A percentile compares a stretch with the other conserved stretches of the same genome.
Evolutionary conservation across 2,888 invertebrate genomes (phyloP).

Genomic region (Scaptomyza tumidula): DNA sequence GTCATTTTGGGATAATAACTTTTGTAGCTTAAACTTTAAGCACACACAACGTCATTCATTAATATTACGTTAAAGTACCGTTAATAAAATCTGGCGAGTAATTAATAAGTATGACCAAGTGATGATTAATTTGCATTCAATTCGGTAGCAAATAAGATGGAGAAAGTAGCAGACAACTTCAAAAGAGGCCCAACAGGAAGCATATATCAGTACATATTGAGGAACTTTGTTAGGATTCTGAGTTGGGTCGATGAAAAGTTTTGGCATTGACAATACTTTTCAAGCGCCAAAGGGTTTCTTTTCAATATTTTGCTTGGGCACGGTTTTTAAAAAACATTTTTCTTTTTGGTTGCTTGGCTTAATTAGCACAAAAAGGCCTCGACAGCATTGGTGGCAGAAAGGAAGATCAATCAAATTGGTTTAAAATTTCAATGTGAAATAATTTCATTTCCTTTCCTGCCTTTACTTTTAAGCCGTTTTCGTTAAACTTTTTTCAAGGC

Average conservation of each 20-base stretch:
- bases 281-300: conserved; percentile 21
- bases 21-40: conserved; percentile 6
- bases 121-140: conserved; percentile 63
- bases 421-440: conserved; percentile 66
- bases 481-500: conserved; percentile 17
- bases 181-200: conserved; percentile 57
- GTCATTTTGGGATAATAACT: conserved; percentile 1
- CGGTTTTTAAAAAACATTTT: conserved; percentile 18
- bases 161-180: conserved; percentile 56
- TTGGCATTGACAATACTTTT: conserved; percentile 43
- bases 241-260: conserved; percentile 46
- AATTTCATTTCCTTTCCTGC: conserved; percentile 8
- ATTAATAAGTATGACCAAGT: conserved; percentile 53
- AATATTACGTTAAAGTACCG: conserved; percentile 29
- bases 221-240: conserved; percentile 27
- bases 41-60: conserved; percentile 24
- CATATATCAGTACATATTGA: conserved; percentile 28
- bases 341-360: conserved; percentile 41
- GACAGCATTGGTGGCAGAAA: conserved; percentile 24
- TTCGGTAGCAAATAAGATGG: conserved; percentile 29
- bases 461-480: conserved; percentile 3
- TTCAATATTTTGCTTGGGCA: conserved; percentile 5
- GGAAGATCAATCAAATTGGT: conserved; percentile 58
- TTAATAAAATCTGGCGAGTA: conserved; percentile 57
- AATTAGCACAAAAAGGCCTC: conserved; percentile 67